Conservation (phyloP, 2,113 vertebrate species). For the Vidua macroura region DNA sequence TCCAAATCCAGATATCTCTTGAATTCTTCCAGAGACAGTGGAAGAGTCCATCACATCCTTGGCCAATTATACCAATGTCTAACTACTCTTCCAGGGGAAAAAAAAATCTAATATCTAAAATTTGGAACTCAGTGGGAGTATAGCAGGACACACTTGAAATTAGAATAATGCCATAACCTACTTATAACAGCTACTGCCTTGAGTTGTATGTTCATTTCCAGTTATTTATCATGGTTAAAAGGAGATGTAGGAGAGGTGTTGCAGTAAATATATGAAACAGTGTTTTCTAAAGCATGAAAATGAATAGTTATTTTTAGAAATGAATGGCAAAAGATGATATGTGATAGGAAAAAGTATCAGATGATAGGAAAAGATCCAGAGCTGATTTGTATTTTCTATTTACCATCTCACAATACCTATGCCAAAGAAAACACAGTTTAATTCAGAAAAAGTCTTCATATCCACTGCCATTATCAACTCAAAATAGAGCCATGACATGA, state of each 20-base stretch:
- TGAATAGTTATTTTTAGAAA: background rate
- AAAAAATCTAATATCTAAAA: background rate
- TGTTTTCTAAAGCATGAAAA: background rate
- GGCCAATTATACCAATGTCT: background rate
- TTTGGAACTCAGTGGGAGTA: background rate
- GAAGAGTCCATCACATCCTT: background rate
- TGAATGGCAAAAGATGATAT: background rate
- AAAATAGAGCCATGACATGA: background rate
- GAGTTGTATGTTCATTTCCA: background rate
- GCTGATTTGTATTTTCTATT: background rate
- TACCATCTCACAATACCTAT: background rate
- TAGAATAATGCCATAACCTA: background rate
- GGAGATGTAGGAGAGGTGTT: background rate
- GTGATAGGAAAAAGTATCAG: background rate
- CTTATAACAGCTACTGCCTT: background rate
- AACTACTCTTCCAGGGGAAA: background rate
- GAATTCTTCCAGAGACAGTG: background rate
- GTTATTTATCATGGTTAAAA: background rate
- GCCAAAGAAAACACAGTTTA: background rate
- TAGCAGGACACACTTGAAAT: background rate
- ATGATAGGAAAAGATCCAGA: background rate
- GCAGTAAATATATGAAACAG: background rate
- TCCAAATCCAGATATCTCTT: background rate
- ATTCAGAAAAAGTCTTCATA: background rate
- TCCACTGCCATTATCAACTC: background rate